Evolutionary conservation across 2,888 invertebrate genomes (phyloP).

Genomic region (Galerucella calmariensis): DNA sequence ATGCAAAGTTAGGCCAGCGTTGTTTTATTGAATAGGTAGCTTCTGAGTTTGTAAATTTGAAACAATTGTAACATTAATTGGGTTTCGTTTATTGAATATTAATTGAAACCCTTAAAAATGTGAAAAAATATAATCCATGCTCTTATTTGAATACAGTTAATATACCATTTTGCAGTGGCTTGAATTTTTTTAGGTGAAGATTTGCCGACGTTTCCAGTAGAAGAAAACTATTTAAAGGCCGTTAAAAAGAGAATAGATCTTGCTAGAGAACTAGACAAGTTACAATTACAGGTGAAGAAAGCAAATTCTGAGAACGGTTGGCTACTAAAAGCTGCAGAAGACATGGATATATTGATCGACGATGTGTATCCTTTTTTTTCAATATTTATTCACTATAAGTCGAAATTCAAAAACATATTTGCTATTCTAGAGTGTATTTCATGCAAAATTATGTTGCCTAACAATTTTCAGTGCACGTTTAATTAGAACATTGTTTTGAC

Average conservation of each 20-base stretch:
- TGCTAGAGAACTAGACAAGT: slow-evolving; percentile 83
- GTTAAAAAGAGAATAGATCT: slow-evolving; percentile 79
- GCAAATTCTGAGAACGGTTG: slow-evolving; percentile 80
- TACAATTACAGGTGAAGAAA: slow-evolving; percentile 75
- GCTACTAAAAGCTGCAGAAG: slow-evolving; percentile 86
- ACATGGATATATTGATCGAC: slow-evolving; percentile 93
- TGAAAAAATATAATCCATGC: no score
- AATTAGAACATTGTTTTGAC: slow-evolving; percentile 15
- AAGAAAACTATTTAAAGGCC: slow-evolving; percentile 71
- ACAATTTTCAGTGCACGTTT: background rate
- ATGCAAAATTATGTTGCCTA: background rate
- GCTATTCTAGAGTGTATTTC: no score
- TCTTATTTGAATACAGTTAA: no score
- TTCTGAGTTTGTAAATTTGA: no score
- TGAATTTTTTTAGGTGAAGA: slow-evolving; percentile 74
- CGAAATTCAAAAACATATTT: background rate
- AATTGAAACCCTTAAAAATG: no score
- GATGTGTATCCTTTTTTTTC: slow-evolving; percentile 66
- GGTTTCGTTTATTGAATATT: no score
- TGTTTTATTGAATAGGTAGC: no score
- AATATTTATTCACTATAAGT: background rate
- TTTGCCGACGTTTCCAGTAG: slow-evolving; percentile 85
- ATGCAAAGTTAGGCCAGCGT: no score
- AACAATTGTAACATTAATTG: no score
- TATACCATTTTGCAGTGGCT: no score